Percentiles rank a stretch among this genome's conserved stretches.
phyloP scores from a whole-genome alignment of 2,888 invertebrate species.

The Ernsta delagoae region DNA sequence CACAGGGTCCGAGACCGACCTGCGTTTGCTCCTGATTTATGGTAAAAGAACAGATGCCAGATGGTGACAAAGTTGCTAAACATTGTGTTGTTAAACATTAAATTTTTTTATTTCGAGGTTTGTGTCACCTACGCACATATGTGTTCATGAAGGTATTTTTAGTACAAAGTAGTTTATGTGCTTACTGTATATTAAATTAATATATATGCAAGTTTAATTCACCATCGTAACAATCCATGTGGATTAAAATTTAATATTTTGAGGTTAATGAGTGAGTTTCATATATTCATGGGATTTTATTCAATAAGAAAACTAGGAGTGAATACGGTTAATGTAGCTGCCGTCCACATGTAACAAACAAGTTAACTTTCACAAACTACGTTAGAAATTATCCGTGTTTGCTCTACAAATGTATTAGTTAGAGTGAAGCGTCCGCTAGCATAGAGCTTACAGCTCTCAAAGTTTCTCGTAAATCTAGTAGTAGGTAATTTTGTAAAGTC shows the following conservation, averaged over 20 bases:
- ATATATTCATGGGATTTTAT: too few species aligned
- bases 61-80: background rate
- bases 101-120: too few species aligned
- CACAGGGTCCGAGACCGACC: constrained; percentile 13
- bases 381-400: constrained; percentile 33
- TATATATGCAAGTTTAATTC: too few species aligned
- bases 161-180: too few species aligned
- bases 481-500: constrained; percentile 21
- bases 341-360: constrained; percentile 28
- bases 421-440: constrained; percentile 29
- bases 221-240: too few species aligned
- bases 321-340: background rate
- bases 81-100: background rate
- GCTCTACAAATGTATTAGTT: constrained; percentile 28
- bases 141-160: too few species aligned
- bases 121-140: too few species aligned
- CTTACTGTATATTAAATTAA: too few species aligned
- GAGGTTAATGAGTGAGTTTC: too few species aligned
- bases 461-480: constrained; percentile 22
- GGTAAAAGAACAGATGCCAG: background rate
- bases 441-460: constrained; percentile 24
- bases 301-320: background rate
- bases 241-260: too few species aligned
- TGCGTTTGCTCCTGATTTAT: constrained; percentile 15
- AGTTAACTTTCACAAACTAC: constrained; percentile 25